Evolutionary conservation across 2,888 invertebrate genomes (phyloP).

Genomic region (Xestia xanthographa): DNA sequence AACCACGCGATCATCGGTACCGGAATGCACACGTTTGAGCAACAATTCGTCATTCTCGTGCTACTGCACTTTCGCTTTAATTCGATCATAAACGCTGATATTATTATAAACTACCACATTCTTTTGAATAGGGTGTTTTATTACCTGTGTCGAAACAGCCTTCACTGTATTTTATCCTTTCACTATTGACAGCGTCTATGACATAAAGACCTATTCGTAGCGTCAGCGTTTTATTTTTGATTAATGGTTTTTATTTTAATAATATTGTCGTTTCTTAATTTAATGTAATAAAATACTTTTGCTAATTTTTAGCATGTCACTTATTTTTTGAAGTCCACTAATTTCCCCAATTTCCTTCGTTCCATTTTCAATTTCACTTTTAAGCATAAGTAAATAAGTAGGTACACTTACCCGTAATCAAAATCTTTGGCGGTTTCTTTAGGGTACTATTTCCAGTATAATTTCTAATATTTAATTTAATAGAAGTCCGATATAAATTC

Average conservation of each 20-base stretch:
- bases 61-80: slow-evolving; percentile 48
- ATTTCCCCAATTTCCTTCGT: not conserved
- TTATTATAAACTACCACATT: slow-evolving; percentile 31
- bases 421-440: slow-evolving; percentile 87
- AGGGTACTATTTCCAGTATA: slow-evolving; percentile 75
- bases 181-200: slow-evolving; percentile 25
- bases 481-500: slow-evolving; percentile 75
- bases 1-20: slow-evolving; percentile 12
- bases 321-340: not conserved
- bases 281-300: not conserved
- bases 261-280: not conserved
- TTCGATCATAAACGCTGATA: slow-evolving; percentile 33
- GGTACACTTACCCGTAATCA: slow-evolving; percentile 89
- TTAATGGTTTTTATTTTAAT: not conserved
- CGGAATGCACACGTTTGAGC: slow-evolving; percentile 47
- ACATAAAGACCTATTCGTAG: slow-evolving; percentile 3
- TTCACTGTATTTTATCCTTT: slow-evolving; percentile 42
- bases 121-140: slow-evolving; percentile 7
- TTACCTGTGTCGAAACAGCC: slow-evolving; percentile 19
- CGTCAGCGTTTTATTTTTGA: not conserved
- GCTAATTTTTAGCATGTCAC: not conserved
- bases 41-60: slow-evolving; percentile 44
- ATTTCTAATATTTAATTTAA: slow-evolving; percentile 75
- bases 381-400: slow-evolving; percentile 13
- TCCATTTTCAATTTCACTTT: slow-evolving; percentile 32